Evolutionary conservation across 2,888 invertebrate species (phyloP).

Genomic region (Pristionchus maxplancki): DNA sequence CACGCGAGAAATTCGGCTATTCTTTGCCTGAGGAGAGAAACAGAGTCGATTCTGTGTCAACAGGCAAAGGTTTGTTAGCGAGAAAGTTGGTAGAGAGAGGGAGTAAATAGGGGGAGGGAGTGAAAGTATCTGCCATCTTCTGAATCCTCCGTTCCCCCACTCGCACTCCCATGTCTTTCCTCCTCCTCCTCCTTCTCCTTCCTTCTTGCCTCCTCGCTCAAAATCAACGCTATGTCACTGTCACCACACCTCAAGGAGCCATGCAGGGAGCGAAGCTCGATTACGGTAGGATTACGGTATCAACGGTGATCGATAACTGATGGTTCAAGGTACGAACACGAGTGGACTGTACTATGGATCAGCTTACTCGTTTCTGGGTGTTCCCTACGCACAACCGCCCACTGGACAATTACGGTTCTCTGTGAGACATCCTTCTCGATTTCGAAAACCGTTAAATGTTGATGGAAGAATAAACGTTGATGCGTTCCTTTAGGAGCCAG

Average conservation of each 20-base stretch:
- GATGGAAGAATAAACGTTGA: no score
- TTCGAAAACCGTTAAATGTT: no score
- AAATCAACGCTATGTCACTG: conserved; percentile 57
- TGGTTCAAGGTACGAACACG: conserved; percentile 59
- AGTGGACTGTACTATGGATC: conserved; percentile 64
- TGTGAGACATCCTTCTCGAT: no score
- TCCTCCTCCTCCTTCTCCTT: background rate
- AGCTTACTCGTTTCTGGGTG: conserved; percentile 67
- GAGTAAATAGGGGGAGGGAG: background rate
- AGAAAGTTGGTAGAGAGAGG: conserved; percentile 20
- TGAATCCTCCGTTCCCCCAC: background rate
- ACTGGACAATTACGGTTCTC: conserved; percentile 61
- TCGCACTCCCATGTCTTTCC: background rate
- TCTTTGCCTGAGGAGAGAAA: conserved; percentile 38
- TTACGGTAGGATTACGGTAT: conserved; percentile 55
- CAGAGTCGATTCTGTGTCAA: conserved; percentile 12
- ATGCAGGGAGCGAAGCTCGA: conserved; percentile 61
- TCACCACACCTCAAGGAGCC: conserved; percentile 59
- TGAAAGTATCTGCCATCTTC: background rate
- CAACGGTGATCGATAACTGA: background rate
- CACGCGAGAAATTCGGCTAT: background rate
- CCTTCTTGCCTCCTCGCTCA: conserved; percentile 20
- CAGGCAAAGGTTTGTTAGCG: background rate
- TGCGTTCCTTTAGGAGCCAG: conserved; percentile 55
- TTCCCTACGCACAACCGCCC: conserved; percentile 69